These are phyloP conservation scores for Holcopasites calliopsidis DNA, from an alignment of 1,140 invertebrate species.

Conservation along the genomic window DNA sequence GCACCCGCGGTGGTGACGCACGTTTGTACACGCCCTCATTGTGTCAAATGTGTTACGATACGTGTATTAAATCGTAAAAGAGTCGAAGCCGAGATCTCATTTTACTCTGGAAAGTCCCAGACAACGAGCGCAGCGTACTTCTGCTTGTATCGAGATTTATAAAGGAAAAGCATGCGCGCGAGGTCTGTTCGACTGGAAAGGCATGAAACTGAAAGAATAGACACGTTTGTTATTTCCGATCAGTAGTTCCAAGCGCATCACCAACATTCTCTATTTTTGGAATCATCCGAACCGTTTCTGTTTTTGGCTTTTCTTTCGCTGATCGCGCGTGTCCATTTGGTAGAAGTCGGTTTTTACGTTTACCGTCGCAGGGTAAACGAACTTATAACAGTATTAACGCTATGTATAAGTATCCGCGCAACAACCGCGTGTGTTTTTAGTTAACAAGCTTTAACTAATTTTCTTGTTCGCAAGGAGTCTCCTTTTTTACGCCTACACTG, in stretches of 20 bases:
- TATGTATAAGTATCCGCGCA: slow-evolving; percentile 17
- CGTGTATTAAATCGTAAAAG: slow-evolving; percentile 47
- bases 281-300: neutral
- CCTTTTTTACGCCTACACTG: slow-evolving; percentile 59
- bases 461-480: slow-evolving; percentile 29
- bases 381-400: slow-evolving; percentile 45
- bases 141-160: slow-evolving; percentile 37
- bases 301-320: neutral
- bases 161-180: slow-evolving; percentile 17
- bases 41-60: slow-evolving; percentile 32
- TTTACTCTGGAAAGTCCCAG: slow-evolving; percentile 40
- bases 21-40: slow-evolving; percentile 24
- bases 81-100: slow-evolving; percentile 60
- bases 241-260: neutral
- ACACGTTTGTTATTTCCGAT: neutral
- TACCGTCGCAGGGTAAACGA: neutral
- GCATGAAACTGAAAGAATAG: slow-evolving; percentile 58
- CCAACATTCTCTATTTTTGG: neutral
- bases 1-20: slow-evolving; percentile 32
- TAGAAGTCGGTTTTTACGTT: neutral
- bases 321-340: neutral
- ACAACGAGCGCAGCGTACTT: slow-evolving; percentile 50
- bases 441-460: slow-evolving; percentile 13
- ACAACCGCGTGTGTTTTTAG: neutral
- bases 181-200: slow-evolving; percentile 46